Evolutionary conservation across 1,140 invertebrate species (phyloP), one percentile per base, ranked within the genome.

Genomic region (Lutraria rhynchaena): DNA sequence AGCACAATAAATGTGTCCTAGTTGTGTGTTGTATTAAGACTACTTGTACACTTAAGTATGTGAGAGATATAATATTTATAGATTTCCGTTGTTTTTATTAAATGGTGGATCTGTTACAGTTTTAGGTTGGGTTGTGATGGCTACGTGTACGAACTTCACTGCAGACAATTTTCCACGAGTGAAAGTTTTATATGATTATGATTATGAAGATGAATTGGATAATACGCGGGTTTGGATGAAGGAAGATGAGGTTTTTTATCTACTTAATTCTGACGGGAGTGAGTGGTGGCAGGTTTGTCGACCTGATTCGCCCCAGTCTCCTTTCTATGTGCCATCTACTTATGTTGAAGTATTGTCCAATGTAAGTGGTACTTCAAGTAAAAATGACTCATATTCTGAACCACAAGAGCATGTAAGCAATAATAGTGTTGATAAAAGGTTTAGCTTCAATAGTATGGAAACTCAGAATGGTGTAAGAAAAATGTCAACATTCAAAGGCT

Each of bases 251-350:
- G 37, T 57, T 41, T 71, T 58, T 61, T 75, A 75, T 60, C 24
- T 75, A 31, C 55, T 75, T 19, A 75, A 75, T 60, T 60, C 71
- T 41, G 71, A 75, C 29, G 31, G 31, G 17, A 37, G 22, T 41
- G 71, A 75, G 37, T 75, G 71, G 71, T 75, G 53, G 53, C 57
- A 61, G n/a, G 71, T 75, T 27, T 75, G 71, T 75, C 33, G 71
- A 11, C 71, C 71, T 3, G 71, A 75, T 35, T 75, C 71, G 5
- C 71, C 71, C 3, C 51, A 75, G 44, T 24, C n/a, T n/a, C 53
- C 33, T 2, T 75, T 75, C 46, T 75, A 75, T 75, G 71, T 75
- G 33, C 71, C 71, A 15, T 75, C 69, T 19, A 57, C 69, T 71
- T 71, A 71, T 71, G 69, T 71, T 37, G 51, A 55, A 46, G 44